Evolutionary conservation across 1,140 invertebrate species (phyloP).

Genomic region (Sinella curviseta): DNA sequence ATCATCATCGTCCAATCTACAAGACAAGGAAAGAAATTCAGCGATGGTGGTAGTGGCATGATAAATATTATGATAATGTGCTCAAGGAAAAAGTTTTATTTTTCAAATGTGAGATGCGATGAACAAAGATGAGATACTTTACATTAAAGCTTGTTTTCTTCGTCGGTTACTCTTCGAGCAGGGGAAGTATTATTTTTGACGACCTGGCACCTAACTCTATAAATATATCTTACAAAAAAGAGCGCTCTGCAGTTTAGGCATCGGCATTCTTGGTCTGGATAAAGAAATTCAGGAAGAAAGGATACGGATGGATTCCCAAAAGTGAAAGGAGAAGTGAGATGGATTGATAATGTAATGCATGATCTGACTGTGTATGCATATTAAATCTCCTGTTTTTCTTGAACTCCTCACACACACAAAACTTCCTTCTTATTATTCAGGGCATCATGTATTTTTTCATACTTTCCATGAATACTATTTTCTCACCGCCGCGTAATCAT

Average conservation of each 20-base stretch:
- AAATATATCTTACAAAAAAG: too few species aligned
- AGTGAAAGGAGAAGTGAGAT: not conserved
- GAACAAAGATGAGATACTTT: not conserved
- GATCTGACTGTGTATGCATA: constrained; percentile 4
- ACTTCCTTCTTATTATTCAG: not conserved
- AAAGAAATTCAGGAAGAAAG: too few species aligned
- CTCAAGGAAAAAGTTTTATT: not conserved
- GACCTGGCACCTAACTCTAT: not conserved
- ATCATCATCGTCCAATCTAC: too few species aligned
- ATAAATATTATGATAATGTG: too few species aligned
- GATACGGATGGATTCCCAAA: not conserved
- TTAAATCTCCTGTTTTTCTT: constrained; percentile 15
- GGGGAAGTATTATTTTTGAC: not conserved
- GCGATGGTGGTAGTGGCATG: too few species aligned
- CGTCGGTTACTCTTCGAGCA: not conserved
- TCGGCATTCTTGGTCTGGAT: too few species aligned
- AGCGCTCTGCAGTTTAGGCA: too few species aligned
- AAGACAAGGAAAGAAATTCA: too few species aligned
- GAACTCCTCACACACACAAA: not conserved
- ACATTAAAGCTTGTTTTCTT: not conserved
- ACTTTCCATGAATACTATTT: not conserved
- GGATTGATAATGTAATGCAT: constrained; percentile 6
- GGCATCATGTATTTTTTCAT: not conserved
- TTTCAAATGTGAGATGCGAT: not conserved
- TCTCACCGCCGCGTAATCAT: not conserved